Base-by-base conservation (phyloP, 30 jellyfish, hydroid and myxozoan genomes). In the Morbakka virulenta region DNA sequence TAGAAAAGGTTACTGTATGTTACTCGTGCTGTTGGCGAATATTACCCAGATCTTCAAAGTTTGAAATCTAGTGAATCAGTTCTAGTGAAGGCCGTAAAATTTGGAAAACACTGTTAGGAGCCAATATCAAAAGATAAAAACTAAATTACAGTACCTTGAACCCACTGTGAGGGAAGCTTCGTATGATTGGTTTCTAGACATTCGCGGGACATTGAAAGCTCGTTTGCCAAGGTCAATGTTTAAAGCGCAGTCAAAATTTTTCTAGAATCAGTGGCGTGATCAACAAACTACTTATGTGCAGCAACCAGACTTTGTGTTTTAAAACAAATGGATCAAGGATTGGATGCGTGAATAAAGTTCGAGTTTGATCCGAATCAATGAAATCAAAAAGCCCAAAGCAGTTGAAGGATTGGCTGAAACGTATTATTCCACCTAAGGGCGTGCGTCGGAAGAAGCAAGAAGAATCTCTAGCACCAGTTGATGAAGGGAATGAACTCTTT, bases 11-110 rank as follows among this genome's bases (percentile, higher is more conserved):
- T n/a, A n/a, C n/a, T n/a, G n/a, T 50, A 66, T 4, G 83, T 48
- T 24, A 2, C 82, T 47, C 82, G 82, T 72, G 84, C 84, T n/a
- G 84, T 72, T 32, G 52, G 84, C n/a, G n/a, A n/a, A n/a, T n/a
- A n/a, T n/a, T n/a, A n/a, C n/a, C n/a, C n/a, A n/a, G n/a, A n/a
- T n/a, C 50, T 72, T 1, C 82, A 72, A 50, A 32, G 82, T 28
- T 21, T 72, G 4, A 72, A 50, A 50, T 27, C 49, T 50, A 72
- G 36, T 50, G 84, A 72, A 22, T 82, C 22, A n/a, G 24, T n/a
- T n/a, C 82, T 72, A n/a, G n/a, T n/a, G n/a, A n/a, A n/a, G n/a
- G n/a, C n/a, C n/a, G n/a, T n/a, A n/a, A n/a, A n/a, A n/a, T 1
- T 72, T 24, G 84, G 84, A 47, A 72, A 72, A 72, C 84, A 11